Evolutionary conservation across 2,113 vertebrate species (phyloP).

Genomic region (Nesospiza acunhae): DNA sequence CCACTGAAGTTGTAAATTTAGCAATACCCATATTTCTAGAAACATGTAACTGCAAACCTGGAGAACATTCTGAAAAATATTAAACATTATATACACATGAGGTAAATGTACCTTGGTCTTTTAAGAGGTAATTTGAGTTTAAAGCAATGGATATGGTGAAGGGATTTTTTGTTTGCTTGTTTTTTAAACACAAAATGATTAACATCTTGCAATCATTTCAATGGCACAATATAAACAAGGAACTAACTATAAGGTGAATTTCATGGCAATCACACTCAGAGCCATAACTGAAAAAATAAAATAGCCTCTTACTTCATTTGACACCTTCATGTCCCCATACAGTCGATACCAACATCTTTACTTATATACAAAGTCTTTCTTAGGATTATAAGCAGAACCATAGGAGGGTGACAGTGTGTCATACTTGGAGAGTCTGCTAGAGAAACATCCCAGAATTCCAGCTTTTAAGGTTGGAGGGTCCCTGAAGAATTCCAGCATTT

Average conservation of each 20-base stretch:
- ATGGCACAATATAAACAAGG: slow-evolving; percentile 68
- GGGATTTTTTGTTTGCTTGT: not conserved
- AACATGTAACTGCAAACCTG: slow-evolving; percentile 71
- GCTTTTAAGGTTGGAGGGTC: slow-evolving; percentile 29
- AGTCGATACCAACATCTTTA: slow-evolving; percentile 18
- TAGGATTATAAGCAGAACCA: slow-evolving; percentile 32
- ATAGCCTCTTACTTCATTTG: slow-evolving; percentile 26
- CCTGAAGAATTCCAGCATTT: slow-evolving; percentile 45
- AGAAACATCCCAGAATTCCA: slow-evolving; percentile 38
- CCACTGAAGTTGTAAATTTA: slow-evolving; percentile 67
- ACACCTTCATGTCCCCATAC: slow-evolving; percentile 24
- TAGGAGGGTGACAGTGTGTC: slow-evolving; percentile 6
- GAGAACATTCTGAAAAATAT: slow-evolving; percentile 76
- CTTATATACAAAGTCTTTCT: slow-evolving; percentile 46
- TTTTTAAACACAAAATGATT: slow-evolving; percentile 55
- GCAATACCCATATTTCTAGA: slow-evolving; percentile 68
- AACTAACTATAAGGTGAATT: slow-evolving; percentile 61
- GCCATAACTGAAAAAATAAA: slow-evolving; percentile 51
- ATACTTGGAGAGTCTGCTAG: slow-evolving; percentile 15
- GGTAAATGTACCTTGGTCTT: slow-evolving; percentile 85
- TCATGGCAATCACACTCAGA: slow-evolving; percentile 62
- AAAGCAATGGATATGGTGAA: slow-evolving; percentile 76
- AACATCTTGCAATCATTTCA: slow-evolving; percentile 53
- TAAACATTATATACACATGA: slow-evolving; percentile 79
- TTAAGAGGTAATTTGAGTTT: slow-evolving; percentile 82